A percentile compares a stretch with the other conserved stretches of the same genome.
Evolutionary conservation across 2,797 vertebrate species (phyloP).

Genomic region (Microchirus variegatus): DNA sequence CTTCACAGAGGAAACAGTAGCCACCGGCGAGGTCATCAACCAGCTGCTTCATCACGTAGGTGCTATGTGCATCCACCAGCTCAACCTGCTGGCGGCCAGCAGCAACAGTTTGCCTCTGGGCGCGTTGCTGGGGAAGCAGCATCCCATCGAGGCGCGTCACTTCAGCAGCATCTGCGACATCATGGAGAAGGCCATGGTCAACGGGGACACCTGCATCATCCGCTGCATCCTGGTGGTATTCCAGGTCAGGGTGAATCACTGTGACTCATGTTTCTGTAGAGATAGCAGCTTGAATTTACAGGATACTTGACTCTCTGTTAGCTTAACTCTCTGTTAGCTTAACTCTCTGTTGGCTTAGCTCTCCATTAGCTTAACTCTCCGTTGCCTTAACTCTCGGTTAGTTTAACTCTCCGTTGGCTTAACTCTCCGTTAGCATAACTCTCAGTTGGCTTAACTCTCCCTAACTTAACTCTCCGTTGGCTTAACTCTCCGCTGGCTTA

Average conservation of each 20-base stretch:
- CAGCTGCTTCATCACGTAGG: conserved; percentile 97
- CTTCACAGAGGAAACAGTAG: conserved; percentile 89
- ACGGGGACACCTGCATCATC: conserved; percentile 95
- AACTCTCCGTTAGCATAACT: too few species aligned
- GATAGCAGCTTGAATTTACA: too few species aligned
- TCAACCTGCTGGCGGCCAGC: conserved; percentile 93
- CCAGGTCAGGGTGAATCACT: conserved; percentile 82
- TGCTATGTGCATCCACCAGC: conserved; percentile 99
- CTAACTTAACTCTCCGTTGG: too few species aligned
- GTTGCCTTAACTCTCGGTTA: too few species aligned
- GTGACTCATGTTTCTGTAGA: too few species aligned
- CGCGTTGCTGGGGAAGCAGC: conserved; percentile 92
- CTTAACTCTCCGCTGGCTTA: too few species aligned
- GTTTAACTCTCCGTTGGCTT: too few species aligned
- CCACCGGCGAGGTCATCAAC: conserved; percentile 95
- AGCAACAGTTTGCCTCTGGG: conserved; percentile 90
- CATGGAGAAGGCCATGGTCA: conserved; percentile 99
- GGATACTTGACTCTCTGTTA: too few species aligned
- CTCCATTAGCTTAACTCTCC: too few species aligned
- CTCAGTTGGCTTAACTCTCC: too few species aligned
- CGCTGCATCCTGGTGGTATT: conserved; percentile 97
- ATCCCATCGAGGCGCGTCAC: conserved; percentile 95
- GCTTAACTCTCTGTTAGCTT: too few species aligned
- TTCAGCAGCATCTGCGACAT: conserved; percentile 98
- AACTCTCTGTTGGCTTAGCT: too few species aligned